Evolutionary conservation across 23 tunicate species (phyloP).

Genomic region (Corella eumyota): DNA sequence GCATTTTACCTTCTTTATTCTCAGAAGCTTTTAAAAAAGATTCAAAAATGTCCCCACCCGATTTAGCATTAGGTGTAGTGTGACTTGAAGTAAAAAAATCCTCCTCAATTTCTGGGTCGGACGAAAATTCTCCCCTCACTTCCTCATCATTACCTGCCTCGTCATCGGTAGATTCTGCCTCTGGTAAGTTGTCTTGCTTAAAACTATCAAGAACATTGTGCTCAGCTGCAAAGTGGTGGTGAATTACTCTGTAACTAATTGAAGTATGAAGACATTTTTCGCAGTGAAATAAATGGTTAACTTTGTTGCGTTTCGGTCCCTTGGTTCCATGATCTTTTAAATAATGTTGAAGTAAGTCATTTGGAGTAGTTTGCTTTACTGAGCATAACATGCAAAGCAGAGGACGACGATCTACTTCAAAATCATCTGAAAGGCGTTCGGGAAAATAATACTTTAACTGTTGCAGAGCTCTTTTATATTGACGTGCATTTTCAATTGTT

Average conservation of each 20-base stretch:
- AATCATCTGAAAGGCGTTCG: neutral
- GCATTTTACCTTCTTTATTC: no score
- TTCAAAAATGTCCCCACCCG: no score
- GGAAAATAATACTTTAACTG: conserved; percentile 2
- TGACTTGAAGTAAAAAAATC: no score
- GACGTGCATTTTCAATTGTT: neutral
- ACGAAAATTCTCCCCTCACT: no score
- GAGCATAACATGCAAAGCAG: conserved; percentile 8
- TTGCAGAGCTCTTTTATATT: conserved; percentile 8
- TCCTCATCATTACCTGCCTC: neutral
- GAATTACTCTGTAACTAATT: conserved; percentile 15
- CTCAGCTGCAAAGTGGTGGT: conserved; percentile 6
- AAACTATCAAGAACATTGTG: neutral
- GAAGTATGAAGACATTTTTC: neutral
- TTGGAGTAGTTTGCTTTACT: neutral
- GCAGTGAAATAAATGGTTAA: conserved; percentile 20
- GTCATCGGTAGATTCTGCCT: neutral
- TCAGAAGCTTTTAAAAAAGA: no score
- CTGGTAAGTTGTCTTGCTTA: no score
- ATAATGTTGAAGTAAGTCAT: conserved; percentile 15
- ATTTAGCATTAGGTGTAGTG: no score
- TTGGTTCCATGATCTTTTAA: neutral
- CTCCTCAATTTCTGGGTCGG: no score
- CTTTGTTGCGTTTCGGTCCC: conserved; percentile 12
- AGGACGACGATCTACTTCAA: neutral